Conservation (phyloP, 92 coral and sea anemone species). For the Anthopleura xanthogrammica region DNA sequence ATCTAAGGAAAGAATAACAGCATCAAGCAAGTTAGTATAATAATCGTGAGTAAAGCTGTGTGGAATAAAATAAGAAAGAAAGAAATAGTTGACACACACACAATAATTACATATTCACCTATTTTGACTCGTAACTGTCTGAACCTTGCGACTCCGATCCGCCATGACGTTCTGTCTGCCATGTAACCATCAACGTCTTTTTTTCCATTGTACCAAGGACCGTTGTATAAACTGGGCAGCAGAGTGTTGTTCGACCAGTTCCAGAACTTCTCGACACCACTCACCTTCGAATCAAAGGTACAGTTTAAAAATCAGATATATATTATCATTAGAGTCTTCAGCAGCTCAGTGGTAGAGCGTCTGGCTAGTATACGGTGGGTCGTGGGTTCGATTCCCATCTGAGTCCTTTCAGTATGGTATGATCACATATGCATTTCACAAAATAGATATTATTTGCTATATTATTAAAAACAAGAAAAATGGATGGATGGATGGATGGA, state of each 20-base stretch:
- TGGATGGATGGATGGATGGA: too few relatives aligned
- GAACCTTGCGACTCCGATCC: slow-evolving; percentile 76
- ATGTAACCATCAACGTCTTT: slow-evolving; percentile 54
- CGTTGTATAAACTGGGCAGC: slow-evolving; percentile 81
- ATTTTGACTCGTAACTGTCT: slow-evolving; percentile 86
- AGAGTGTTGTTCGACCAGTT: slow-evolving; percentile 72
- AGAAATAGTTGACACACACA: too few relatives aligned
- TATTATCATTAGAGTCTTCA: too few relatives aligned
- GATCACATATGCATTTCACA: too few relatives aligned
- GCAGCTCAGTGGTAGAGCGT: too few relatives aligned
- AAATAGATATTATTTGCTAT: too few relatives aligned
- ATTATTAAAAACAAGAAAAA: too few relatives aligned
- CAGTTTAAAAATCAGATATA: background rate
- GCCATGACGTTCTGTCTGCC: slow-evolving; percentile 76
- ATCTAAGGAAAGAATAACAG: slow-evolving; percentile 33
- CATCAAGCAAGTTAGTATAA: background rate
- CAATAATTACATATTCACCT: slow-evolving; percentile 42
- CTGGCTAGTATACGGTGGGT: too few relatives aligned
- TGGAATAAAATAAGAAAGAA: too few relatives aligned
- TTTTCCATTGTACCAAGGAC: slow-evolving; percentile 79
- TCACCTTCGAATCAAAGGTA: slow-evolving; percentile 30
- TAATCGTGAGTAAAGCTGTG: too few relatives aligned
- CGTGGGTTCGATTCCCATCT: too few relatives aligned
- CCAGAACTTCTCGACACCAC: slow-evolving; percentile 67
- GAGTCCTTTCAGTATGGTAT: too few relatives aligned